A percentile compares a stretch with the other conserved stretches of the same genome.
Evolutionary conservation across 2,888 invertebrate species (phyloP).

Genomic region (Phalera bucephala): DNA sequence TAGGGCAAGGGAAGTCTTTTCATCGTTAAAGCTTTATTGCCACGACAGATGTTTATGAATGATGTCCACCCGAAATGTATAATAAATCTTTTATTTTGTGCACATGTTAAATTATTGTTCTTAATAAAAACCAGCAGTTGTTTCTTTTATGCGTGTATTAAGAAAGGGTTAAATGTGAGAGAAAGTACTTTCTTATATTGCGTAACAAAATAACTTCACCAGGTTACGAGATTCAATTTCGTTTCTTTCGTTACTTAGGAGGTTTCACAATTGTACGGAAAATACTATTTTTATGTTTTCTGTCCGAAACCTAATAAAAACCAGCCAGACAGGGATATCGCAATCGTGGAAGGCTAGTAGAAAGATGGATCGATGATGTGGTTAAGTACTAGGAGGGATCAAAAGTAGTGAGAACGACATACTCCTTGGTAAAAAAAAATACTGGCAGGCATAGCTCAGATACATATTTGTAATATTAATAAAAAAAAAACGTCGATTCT

Average conservation of each 20-base stretch:
- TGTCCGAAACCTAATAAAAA: too few species aligned
- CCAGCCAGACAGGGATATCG: too few species aligned
- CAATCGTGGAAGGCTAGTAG: too few species aligned
- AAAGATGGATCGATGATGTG: too few species aligned
- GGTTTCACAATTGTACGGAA: background rate
- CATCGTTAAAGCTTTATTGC: slow-evolving; percentile 64
- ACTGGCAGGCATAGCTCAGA: too few species aligned
- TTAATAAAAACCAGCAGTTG: slow-evolving; percentile 27
- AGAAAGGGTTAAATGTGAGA: slow-evolving; percentile 6
- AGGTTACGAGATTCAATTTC: background rate
- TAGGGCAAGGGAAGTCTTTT: slow-evolving; percentile 36
- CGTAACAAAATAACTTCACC: background rate
- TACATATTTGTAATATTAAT: too few species aligned
- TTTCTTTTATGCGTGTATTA: slow-evolving; percentile 17
- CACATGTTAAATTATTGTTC: slow-evolving; percentile 38
- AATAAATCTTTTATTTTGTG: slow-evolving; percentile 48
- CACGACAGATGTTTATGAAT: slow-evolving; percentile 64
- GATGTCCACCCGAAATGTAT: slow-evolving; percentile 51
- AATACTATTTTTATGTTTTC: too few species aligned
- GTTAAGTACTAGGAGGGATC: too few species aligned
- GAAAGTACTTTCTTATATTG: background rate
- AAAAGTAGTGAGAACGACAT: too few species aligned
- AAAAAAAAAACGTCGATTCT: too few species aligned
- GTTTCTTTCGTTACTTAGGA: background rate
- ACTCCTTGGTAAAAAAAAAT: too few species aligned